These are phyloP conservation scores for Julus scanicus DNA, from an alignment of 2,888 invertebrate species.

Conservation along the genomic window DNA sequence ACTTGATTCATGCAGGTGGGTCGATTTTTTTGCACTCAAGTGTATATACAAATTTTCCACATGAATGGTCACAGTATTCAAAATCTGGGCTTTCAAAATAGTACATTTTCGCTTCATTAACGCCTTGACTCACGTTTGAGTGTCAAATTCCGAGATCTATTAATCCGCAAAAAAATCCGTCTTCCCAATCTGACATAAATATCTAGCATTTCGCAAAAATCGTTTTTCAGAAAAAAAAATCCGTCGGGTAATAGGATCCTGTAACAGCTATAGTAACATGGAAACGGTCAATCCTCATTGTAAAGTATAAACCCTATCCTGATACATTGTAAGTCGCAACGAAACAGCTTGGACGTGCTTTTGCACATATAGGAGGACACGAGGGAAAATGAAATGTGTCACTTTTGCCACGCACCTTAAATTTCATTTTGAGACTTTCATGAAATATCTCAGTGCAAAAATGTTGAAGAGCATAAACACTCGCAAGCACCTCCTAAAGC, in stretches of 20 bases:
- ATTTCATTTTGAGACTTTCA: conserved; percentile 40
- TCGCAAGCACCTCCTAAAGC: conserved; percentile 14
- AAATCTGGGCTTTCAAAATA: too few relatives aligned
- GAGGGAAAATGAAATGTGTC: conserved; percentile 45
- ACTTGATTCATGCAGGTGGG: too few relatives aligned
- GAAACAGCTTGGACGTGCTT: conserved; percentile 30
- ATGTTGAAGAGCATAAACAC: conserved; percentile 29
- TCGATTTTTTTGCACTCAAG: too few relatives aligned
- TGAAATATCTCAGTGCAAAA: neutral
- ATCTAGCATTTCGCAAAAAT: neutral
- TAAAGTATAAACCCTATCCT: conserved; percentile 28
- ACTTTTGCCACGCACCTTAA: conserved; percentile 37
- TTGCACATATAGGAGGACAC: neutral
- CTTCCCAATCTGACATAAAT: neutral
- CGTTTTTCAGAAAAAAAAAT: neutral
- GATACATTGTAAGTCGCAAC: conserved; percentile 1
- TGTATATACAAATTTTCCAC: too few relatives aligned
- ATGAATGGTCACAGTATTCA: too few relatives aligned
- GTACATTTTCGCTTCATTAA: too few relatives aligned
- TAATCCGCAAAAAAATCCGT: neutral
- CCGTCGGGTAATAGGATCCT: neutral
- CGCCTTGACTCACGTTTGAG: too few relatives aligned
- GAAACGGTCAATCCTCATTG: neutral
- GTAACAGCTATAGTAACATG: neutral
- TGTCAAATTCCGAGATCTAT: too few relatives aligned